Evolutionary conservation across 2,797 vertebrate species (phyloP), one percentile per base, ranked within the genome.

Genomic region (Tiaroga cobitis): DNA sequence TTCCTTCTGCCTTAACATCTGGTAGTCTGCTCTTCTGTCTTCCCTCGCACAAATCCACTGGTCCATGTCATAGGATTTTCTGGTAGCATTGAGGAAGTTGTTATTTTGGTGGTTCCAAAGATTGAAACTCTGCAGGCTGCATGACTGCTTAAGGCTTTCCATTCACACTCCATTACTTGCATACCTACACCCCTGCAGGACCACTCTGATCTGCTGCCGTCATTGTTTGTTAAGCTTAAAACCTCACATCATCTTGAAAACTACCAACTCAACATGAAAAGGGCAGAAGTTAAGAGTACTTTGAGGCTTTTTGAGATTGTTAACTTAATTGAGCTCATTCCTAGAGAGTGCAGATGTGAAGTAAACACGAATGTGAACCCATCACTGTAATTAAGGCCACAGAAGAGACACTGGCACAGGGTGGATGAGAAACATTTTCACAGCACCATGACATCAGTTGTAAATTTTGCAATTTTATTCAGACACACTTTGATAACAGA

Each of bases 111-210:
- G 32, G 72, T 32, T 76, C 26, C 11, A 43, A 56, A 68, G 46
- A 84, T 56, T 68, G 61, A 83, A 61, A 75, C 72, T 29, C 56
- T 13, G 21, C 56, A 76, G 72, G 54, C 41, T 76, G 82, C 72
- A 51, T 67, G 63, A 56, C 82, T 77, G 74, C 74, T 59, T 43
- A n/a, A 49, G 63, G 74, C 82, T 41, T 69, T 84, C 63, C 37
- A 69, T 69, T 84, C 74, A 84, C 82, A 84, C 74, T 74, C 82
- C 74, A 84, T 84, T 78, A 78, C 82, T 69, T 84, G 56, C n/a
- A 56, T 10, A 43, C 63, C 82, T 39, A 77, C 61, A 77, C 49
- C 82, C 37, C 26, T 84, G 63, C 32, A 37, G 16, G 74, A 32
- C 43, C 63, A 41, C 63, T 77, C 61, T 68, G 63, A 78, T 56